Evolutionary conservation across 1,140 invertebrate species (phyloP).

Genomic region (Drosophila micromelanica): DNA sequence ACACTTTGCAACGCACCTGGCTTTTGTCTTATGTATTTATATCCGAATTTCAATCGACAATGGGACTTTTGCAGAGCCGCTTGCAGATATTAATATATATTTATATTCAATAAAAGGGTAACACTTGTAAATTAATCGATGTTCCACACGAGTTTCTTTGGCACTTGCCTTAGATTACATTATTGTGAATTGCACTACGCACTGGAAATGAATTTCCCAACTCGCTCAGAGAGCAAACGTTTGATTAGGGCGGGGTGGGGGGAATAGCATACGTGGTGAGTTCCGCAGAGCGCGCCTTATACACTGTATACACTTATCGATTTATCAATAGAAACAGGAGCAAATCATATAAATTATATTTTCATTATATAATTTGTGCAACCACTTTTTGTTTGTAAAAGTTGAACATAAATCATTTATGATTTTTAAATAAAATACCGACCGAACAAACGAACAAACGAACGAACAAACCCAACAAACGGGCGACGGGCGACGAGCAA

Average conservation of each 20-base stretch:
- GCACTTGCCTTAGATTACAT: constrained; percentile 38
- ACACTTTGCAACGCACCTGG: constrained; percentile 31
- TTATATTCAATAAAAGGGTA: constrained; percentile 18
- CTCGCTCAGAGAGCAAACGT: constrained; percentile 14
- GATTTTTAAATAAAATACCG: constrained; percentile 5
- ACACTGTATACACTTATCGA: constrained; percentile 59
- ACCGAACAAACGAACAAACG: constrained; percentile 45
- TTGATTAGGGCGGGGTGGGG: constrained; percentile 11
- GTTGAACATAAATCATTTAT: background rate
- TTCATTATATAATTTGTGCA: constrained; percentile 9
- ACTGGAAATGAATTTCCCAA: constrained; percentile 56
- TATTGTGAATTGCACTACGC: constrained; percentile 67
- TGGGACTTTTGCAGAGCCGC: background rate
- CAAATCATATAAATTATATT: constrained; percentile 4
- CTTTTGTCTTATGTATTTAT: constrained; percentile 29
- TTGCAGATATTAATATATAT: background rate
- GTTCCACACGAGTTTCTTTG: constrained; percentile 43
- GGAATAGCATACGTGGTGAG: constrained; percentile 63
- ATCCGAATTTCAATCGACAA: constrained; percentile 27
- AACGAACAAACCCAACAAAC: constrained; percentile 46
- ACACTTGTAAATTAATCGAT: constrained; percentile 37
- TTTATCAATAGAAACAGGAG: constrained; percentile 46
- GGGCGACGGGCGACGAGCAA: constrained; percentile 48
- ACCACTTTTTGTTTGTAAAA: constrained; percentile 1
- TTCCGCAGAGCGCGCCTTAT: constrained; percentile 37